Evolutionary conservation across 2,797 vertebrate species (phyloP).

Genomic region (Amniataba percoides): DNA sequence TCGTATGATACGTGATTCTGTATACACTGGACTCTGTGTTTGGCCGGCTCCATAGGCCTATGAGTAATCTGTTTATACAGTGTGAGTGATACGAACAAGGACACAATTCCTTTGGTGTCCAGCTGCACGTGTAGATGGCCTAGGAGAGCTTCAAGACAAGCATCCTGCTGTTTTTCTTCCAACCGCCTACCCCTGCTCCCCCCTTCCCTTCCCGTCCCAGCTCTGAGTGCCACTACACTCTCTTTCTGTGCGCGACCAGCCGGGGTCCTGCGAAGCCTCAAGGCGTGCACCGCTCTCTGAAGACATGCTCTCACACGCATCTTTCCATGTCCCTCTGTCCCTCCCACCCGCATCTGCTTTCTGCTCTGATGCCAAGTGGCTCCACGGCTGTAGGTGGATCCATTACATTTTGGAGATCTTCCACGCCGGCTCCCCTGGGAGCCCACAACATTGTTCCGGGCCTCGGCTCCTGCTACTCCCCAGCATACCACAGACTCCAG

Average conservation of each 20-base stretch:
- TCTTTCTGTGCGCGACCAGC: slow-evolving; percentile 24
- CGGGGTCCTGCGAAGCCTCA: slow-evolving; percentile 66
- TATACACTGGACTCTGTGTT: slow-evolving; percentile 78
- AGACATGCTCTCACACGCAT: slow-evolving; percentile 61
- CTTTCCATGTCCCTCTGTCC: slow-evolving; percentile 47
- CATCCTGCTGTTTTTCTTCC: slow-evolving; percentile 65
- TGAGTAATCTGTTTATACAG: slow-evolving; percentile 82
- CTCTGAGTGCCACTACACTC: slow-evolving; percentile 34
- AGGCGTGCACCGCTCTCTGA: slow-evolving; percentile 41
- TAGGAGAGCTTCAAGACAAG: slow-evolving; percentile 64
- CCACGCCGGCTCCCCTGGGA: slow-evolving; percentile 71
- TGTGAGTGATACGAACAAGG: slow-evolving; percentile 66
- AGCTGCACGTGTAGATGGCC: slow-evolving; percentile 71
- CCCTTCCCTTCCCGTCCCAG: not conserved
- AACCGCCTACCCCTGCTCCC: slow-evolving; percentile 34
- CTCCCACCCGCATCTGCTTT: slow-evolving; percentile 64
- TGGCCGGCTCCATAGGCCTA: slow-evolving; percentile 55
- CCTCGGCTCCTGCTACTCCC: slow-evolving; percentile 64
- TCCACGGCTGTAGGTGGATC: slow-evolving; percentile 61
- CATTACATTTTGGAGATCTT: slow-evolving; percentile 76
- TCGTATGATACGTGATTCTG: slow-evolving; percentile 61
- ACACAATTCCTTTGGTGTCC: slow-evolving; percentile 72
- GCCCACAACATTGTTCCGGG: slow-evolving; percentile 57
- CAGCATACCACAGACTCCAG: slow-evolving; percentile 72
- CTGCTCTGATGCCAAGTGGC: slow-evolving; percentile 60